phyloP scores from a whole-genome alignment of 2,113 vertebrate species.

The Girardinichthys multiradiatus region DNA sequence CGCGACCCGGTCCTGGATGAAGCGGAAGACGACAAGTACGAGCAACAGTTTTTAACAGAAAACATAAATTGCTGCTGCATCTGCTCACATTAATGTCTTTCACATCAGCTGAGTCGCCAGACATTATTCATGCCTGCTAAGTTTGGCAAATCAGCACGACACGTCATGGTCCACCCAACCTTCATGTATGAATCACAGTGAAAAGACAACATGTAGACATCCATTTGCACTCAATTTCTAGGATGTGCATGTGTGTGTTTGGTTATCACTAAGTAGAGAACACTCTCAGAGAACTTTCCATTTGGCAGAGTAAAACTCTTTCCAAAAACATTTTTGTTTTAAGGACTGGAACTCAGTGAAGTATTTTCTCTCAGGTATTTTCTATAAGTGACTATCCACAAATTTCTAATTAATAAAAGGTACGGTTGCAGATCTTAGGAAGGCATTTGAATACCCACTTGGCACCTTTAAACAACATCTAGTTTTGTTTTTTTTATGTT shows the following conservation, averaged over 20 bases:
- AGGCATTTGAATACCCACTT: slow-evolving; percentile 10
- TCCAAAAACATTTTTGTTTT: slow-evolving; percentile 12
- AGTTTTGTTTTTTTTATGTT: slow-evolving; percentile 39
- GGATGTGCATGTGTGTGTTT: slow-evolving; percentile 15
- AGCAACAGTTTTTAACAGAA: slow-evolving; percentile 21
- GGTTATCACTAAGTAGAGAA: slow-evolving; percentile 30
- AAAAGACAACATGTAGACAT: slow-evolving; percentile 50
- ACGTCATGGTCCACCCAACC: slow-evolving; percentile 50
- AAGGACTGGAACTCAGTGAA: slow-evolving; percentile 12
- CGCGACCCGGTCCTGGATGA: too few species aligned
- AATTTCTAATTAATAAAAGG: slow-evolving; percentile 33
- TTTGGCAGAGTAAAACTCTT: slow-evolving; percentile 19
- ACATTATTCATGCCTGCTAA: slow-evolving; percentile 47
- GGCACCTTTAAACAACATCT: slow-evolving; percentile 25
- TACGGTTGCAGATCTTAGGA: background rate
- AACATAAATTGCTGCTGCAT: slow-evolving; percentile 40
- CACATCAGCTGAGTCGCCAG: slow-evolving; percentile 45
- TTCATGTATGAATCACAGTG: slow-evolving; percentile 45
- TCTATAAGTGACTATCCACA: slow-evolving; percentile 38
- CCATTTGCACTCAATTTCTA: slow-evolving; percentile 36
- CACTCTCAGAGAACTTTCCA: slow-evolving; percentile 28
- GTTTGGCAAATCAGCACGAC: slow-evolving; percentile 44
- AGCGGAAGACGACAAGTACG: too few species aligned
- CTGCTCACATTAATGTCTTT: slow-evolving; percentile 42
- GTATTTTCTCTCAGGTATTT: slow-evolving; percentile 27